phyloP scores from a whole-genome alignment of 2,888 invertebrate species.

The Melanargia galathea region DNA sequence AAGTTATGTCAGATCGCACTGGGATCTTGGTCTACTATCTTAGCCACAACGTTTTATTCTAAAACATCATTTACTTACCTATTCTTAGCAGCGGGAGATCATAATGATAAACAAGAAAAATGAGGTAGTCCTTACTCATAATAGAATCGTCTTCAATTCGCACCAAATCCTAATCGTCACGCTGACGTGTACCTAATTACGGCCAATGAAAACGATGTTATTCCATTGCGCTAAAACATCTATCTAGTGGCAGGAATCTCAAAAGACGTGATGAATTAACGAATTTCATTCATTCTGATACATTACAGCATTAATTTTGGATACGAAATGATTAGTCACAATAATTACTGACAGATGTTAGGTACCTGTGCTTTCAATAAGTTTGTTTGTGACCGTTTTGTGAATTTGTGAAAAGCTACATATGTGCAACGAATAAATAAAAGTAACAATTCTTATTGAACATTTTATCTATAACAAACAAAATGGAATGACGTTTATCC shows the following conservation, averaged over 20 bases:
- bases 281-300: slow-evolving; percentile 42
- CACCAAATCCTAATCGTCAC: slow-evolving; percentile 26
- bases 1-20: too few species aligned
- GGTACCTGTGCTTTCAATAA: too few species aligned
- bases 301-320: slow-evolving; percentile 40
- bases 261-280: slow-evolving; percentile 44
- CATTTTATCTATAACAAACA: too few species aligned
- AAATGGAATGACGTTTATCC: too few species aligned
- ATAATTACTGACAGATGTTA: neutral
- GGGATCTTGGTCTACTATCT: too few species aligned
- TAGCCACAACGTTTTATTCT: slow-evolving; percentile 1
- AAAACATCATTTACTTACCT: neutral
- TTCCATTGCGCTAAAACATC: slow-evolving; percentile 48
- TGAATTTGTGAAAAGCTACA: too few species aligned
- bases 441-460: too few species aligned
- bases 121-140: slow-evolving; percentile 12
- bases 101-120: slow-evolving; percentile 3
- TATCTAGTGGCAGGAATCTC: slow-evolving; percentile 51
- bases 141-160: slow-evolving; percentile 27
- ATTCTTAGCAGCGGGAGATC: slow-evolving; percentile 1
- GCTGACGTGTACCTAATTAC: slow-evolving; percentile 33
- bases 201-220: slow-evolving; percentile 25
- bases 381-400: neutral
- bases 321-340: slow-evolving; percentile 19
- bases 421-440: too few species aligned